Base-by-base conservation (phyloP, 2,113 vertebrate species). In the Nesoenas mayeri region DNA sequence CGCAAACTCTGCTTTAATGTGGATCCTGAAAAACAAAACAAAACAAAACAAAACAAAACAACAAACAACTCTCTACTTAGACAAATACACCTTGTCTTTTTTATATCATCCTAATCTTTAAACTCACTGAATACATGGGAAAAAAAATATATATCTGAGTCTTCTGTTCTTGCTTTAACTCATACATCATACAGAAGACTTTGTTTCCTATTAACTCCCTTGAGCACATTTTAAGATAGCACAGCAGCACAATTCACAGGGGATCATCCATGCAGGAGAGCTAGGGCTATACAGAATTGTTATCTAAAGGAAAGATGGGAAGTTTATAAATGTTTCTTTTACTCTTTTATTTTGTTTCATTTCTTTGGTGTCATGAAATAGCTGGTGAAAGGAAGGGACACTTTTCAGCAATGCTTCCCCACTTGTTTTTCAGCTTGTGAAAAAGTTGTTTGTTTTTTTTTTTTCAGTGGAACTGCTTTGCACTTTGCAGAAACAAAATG, bases 311-410 rank as follows among this genome's bases (percentile, higher is more conserved):
- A 89, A 80, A 56, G 26, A 69, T 40, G 5, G 8, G 11, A 74
- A 40, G 19, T 58, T 80, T 86, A 2, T 34, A 47, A 42, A 6
- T 7, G 10, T 65, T 85, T 82, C 16, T 89, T 87, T 88, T n/a
- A 79, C 15, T 85, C 15, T 60, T 89, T 74, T 40, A 10, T 69
- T 85, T 77, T 83, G 1, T 56, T 85, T 82, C 92, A 4, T 62
- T 94, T 92, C 64, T 62, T 28, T 88, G 64, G 38, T 84, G 51
- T 79, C n/a, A 89, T 90, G 50, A 81, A 84, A 89, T 90, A 93
- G 21, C 6, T 2, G 3, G 10, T 38, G 38, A 88, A 90, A 75
- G 18, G 11, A 54, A 88, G 34, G 34, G 11, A 48, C 4, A 60
- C 10, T 95, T 93, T 93, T 92, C 48, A 88, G 31, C 32, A 91